These are phyloP conservation scores for Drosophila dunni DNA, from an alignment of 1,140 invertebrate species.

Conservation along the genomic window DNA sequence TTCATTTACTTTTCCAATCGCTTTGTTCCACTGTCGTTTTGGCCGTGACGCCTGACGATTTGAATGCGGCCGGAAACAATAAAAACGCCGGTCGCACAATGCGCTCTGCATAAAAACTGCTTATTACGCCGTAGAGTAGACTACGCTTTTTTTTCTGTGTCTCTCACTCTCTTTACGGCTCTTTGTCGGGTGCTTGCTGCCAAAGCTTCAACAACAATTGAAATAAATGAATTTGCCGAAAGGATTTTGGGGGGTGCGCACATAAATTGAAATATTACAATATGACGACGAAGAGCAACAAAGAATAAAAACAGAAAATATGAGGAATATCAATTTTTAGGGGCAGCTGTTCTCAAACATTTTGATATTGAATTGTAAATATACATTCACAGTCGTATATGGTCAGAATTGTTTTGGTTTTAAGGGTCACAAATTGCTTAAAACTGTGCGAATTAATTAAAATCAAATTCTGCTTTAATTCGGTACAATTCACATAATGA, in stretches of 20 bases:
- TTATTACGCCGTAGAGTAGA: slow-evolving; percentile 74
- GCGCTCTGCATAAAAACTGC: slow-evolving; percentile 73
- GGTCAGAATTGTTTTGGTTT: neutral
- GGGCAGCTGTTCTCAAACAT: slow-evolving; percentile 24
- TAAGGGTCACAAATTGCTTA: slow-evolving; percentile 18
- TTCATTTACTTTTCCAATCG: neutral
- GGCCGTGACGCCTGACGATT: slow-evolving; percentile 23
- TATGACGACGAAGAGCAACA: slow-evolving; percentile 12
- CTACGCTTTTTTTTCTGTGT: slow-evolving; percentile 26
- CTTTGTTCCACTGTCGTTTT: slow-evolving; percentile 3
- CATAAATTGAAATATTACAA: slow-evolving; percentile 67
- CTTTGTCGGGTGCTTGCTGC: slow-evolving; percentile 23
- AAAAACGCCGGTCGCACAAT: slow-evolving; percentile 69
- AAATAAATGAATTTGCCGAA: slow-evolving; percentile 79
- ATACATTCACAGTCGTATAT: neutral
- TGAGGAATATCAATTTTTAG: slow-evolving; percentile 5
- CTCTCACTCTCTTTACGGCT: neutral
- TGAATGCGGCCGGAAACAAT: slow-evolving; percentile 70
- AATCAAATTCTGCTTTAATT: slow-evolving; percentile 46
- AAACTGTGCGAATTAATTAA: slow-evolving; percentile 29
- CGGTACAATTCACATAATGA: neutral
- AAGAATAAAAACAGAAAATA: neutral
- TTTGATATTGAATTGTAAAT: slow-evolving; percentile 37
- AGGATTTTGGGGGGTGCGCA: slow-evolving; percentile 62
- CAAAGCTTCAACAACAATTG: slow-evolving; percentile 72